Evolutionary conservation across 2,797 vertebrate genomes (phyloP).

Genomic region (Moxostoma hubbsi): DNA sequence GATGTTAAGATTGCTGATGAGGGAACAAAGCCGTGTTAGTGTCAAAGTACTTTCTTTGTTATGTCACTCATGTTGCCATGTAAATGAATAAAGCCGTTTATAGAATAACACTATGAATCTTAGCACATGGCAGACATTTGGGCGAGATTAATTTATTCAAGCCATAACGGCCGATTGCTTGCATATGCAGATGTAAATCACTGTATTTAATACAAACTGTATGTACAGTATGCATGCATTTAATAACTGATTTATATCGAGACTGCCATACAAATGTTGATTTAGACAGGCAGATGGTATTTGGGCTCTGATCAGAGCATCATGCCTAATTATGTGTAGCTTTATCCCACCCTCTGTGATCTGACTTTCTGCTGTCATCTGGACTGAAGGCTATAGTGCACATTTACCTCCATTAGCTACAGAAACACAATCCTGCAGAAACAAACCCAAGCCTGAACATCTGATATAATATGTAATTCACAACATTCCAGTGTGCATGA

Average conservation of each 20-base stretch:
- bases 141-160: constrained; percentile 22
- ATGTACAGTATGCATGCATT: constrained; percentile 9
- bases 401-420: constrained; percentile 66
- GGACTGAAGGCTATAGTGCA: constrained; percentile 63
- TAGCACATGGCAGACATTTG: constrained; percentile 40
- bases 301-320: constrained; percentile 60
- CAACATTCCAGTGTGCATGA: too few relatives aligned
- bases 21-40: constrained; percentile 11
- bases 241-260: constrained; percentile 29
- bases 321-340: constrained; percentile 63
- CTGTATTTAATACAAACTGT: constrained; percentile 11
- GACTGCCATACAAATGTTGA: constrained; percentile 61
- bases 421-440: constrained; percentile 19
- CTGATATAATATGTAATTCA: neutral
- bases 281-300: constrained; percentile 64
- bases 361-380: constrained; percentile 76
- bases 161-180: neutral
- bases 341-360: constrained; percentile 52
- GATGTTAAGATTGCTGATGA: constrained; percentile 45
- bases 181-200: constrained; percentile 33
- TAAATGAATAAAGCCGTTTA: constrained; percentile 39
- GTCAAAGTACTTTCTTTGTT: constrained; percentile 29
- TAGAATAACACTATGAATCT: constrained; percentile 26
- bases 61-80: constrained; percentile 41
- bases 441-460: constrained; percentile 7